Evolutionary conservation across 2,888 invertebrate genomes (phyloP), one percentile per base, ranked within the genome.

Genomic region (Dendrolimus pini): DNA sequence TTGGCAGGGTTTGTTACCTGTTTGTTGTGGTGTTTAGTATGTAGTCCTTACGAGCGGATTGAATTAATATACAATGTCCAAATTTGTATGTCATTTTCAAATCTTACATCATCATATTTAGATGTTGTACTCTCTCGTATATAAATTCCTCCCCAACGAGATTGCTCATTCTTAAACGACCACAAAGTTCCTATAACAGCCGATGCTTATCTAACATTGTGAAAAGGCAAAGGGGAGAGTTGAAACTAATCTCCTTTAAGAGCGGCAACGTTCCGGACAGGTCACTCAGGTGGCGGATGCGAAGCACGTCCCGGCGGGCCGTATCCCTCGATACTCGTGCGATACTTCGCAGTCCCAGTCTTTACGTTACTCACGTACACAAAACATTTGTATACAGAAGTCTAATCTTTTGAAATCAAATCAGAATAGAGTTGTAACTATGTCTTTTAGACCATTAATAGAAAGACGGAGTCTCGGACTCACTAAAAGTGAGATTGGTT

Each of bases 191-290:
- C 59, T 58, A 59, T 60, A 60, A 65, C 65, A 57, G 63, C 55
- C 67, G 72, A 74, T 75, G 65, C 70, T 71, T 74, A 73, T 74
- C 70, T 69, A 59, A 64, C 64, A 65, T 66, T 60, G 68, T 75
- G 74, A 75, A 77, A 78, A 74, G 74, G 73, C 69, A 72, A 71
- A 70, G 69, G 70, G 69, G 61, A 63, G 64, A 63, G 65, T 66
- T 63, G 66, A 69, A 75, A 75, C 72, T 78, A 77, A 80, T 80
- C 72, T 77, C 64, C 62, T 77, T 71, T 71, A 72, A 72, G 68
- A 71, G 70, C 65, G 64, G 60, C 64, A 60, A 62, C 65, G 69
- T 66, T 30, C 64, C 64, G 65, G 64, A 59, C 63, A 61, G 72
- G 71, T 68, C 71, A 68, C 68, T 63, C 68, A 65, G 68, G 67